Evolutionary conservation across 1,140 invertebrate species (phyloP), one percentile per base, ranked within the genome.

Genomic region (Vanessa tameamea): DNA sequence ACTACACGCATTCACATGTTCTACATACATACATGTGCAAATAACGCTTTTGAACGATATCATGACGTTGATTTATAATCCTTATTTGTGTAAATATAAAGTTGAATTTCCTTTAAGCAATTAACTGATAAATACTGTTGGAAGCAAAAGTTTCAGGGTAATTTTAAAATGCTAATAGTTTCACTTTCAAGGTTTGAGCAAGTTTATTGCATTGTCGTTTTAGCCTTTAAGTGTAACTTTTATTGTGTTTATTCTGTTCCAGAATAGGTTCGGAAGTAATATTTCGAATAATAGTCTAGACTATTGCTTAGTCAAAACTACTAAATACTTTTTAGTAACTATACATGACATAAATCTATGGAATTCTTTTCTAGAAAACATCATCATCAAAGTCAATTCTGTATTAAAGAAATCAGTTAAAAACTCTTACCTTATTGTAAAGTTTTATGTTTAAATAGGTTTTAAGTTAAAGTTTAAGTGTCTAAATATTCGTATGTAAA

Each of bases 1-100:
- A 72, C 63, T 16, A 75, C 67, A 69, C 15, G 26, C 26, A 61
- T 61, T 26, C 57, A 61, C 15, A 26, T 72, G 70, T 65, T 65
- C 50, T 55, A 43, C 37, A 43, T 43, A 72, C 70, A 64, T 55
- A 71, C 43, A 68, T 63, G 61, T 23, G 13, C 43, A 71, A 55
- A 55, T 59, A 20, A 69, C 59, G 12, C 47, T 26, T 70, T 57
- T 23, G 9, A 15, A 64, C 51, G 43, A 31, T 48, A 50, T n/a
- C 50, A 64, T 64, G 50, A 14, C 26, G 23, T 16, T 23, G 11
- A 63, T 70, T 1, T 51, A 67, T 64, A 70, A 47, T 57, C 11
- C 16, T 23, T 57, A 20, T 50, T n/a, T 26, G 15, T 51, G 37
- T 55, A 7, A 15, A 3, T n/a, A n/a, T 57, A 57, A 47, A 3